Base-by-base conservation (phyloP, 35 echinoderm and acorn worm genomes). In the Ophioderma brevispina region DNA sequence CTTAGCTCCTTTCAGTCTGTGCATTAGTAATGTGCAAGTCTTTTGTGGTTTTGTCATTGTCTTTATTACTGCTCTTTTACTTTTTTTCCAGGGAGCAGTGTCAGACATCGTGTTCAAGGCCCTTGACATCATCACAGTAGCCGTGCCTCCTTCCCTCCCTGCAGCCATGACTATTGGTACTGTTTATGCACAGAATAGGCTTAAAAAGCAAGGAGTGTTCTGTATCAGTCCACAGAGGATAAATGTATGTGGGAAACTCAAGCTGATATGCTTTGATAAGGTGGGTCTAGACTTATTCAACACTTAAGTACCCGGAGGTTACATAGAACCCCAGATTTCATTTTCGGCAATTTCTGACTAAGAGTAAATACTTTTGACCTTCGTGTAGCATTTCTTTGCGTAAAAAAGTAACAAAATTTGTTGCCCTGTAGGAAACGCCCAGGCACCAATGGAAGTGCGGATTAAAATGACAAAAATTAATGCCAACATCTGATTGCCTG, bases 131-230 rank as follows among this genome's bases (percentile, higher is more conserved):
- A 95, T 99, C 80, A 99, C 97, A 25, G 90, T 99, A 36, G 91
- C 90, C 5, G 97, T 99, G 25, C 97, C 97, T 19, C 97, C 97
- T 55, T 89, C 97, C 28, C 80, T 99, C 38, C 97, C 97, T 0
- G 97, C 97, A 0, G 97, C 97, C 89, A 99, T 99, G 97, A 99
- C 97, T 21, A 91, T 99, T 18, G 97, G 97, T 14, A 99, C 97
- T 17, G 91, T 95, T 37, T 99, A 99, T 63, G 97, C 97, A 34
- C 97, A 99, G 64, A 78, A 39, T 2, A 76, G 97, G 19, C 80
- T 99, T 21, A 99, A 99, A 94, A 99, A 93, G 35, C 81, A 82
- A 37, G 94, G 94, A 3, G 92, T 99, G 13, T 99, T 95, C 81
- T 99, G 97, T 78, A 99, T 99, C 59, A 95, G 96, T 75, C 97